These are phyloP conservation scores for Perca fluviatilis DNA, from an alignment of 2,113 vertebrate genomes.

Conservation along the genomic window DNA sequence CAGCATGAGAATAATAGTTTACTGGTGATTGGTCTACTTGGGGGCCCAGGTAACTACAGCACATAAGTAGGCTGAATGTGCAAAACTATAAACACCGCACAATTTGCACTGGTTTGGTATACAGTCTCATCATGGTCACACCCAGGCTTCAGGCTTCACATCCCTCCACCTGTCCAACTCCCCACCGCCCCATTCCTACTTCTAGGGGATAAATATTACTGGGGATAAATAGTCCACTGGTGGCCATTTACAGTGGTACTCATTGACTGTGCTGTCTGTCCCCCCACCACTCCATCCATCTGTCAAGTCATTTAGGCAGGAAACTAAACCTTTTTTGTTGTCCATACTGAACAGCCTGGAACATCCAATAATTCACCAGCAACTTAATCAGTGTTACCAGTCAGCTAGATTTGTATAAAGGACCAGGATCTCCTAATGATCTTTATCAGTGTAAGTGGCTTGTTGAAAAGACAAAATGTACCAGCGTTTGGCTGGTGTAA, in stretches of 20 bases:
- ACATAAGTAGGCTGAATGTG: not conserved
- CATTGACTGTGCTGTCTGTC: conserved; percentile 27
- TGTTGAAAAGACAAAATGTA: conserved; percentile 43
- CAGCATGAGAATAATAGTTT: not conserved
- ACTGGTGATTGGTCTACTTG: conserved; percentile 26
- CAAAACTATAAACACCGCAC: not conserved
- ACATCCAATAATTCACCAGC: conserved; percentile 14
- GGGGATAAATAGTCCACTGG: conserved; percentile 17
- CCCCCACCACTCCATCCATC: not conserved
- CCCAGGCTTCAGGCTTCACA: conserved; percentile 8
- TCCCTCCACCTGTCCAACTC: conserved; percentile 22
- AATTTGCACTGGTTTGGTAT: conserved; percentile 10
- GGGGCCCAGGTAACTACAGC: not conserved
- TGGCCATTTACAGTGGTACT: conserved; percentile 29
- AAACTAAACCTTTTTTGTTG: conserved; percentile 23
- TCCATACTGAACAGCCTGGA: conserved; percentile 3
- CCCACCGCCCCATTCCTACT: not conserved
- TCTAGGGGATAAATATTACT: not conserved
- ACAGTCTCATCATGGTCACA: not conserved
- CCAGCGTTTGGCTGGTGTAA: conserved; percentile 51
- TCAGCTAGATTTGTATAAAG: not conserved
- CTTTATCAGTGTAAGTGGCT: conserved; percentile 57
- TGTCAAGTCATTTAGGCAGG: conserved; percentile 26
- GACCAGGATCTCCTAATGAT: conserved; percentile 26
- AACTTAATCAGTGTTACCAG: not conserved